A percentile compares a stretch with the other conserved stretches of the same genome.
These are phyloP conservation scores for Vulpes lagopus DNA, from an alignment of 2,113 vertebrate species.

Conservation along the genomic window DNA sequence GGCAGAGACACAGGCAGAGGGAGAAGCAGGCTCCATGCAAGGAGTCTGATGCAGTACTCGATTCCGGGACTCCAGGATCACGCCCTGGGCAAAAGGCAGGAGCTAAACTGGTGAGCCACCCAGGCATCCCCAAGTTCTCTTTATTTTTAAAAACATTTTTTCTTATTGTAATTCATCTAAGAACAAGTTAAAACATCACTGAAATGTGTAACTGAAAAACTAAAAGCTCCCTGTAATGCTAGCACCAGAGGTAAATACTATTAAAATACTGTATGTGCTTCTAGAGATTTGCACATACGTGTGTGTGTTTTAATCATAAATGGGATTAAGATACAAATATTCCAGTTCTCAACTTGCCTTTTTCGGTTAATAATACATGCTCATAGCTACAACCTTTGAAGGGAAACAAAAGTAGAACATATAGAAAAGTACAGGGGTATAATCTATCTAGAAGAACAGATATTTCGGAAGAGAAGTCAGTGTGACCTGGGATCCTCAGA, in stretches of 20 bases:
- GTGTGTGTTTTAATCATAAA: neutral
- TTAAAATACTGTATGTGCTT: slow-evolving; percentile 15
- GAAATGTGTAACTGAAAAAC: slow-evolving; percentile 7
- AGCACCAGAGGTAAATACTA: neutral
- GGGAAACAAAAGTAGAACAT: neutral
- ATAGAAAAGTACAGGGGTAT: neutral
- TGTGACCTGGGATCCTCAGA: neutral
- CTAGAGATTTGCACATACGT: neutral
- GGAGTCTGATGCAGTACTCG: too few relatives aligned
- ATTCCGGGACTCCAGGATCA: too few relatives aligned
- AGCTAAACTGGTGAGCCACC: neutral
- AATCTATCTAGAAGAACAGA: neutral
- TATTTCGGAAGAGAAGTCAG: neutral
- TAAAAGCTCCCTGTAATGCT: neutral
- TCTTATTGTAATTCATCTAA: slow-evolving; percentile 12
- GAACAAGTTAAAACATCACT: neutral
- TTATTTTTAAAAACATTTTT: slow-evolving; percentile 1
- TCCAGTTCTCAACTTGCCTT: neutral
- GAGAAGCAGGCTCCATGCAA: too few relatives aligned
- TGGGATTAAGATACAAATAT: neutral
- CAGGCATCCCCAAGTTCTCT: neutral
- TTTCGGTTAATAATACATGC: slow-evolving; percentile 29
- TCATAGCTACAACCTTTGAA: neutral
- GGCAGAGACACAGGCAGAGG: too few relatives aligned
- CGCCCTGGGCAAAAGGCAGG: too few relatives aligned